Percentiles rank a stretch among this genome's conserved stretches.
Evolutionary conservation across 2,888 invertebrate species (phyloP).

Genomic region (Meiosimyza decipiens): DNA sequence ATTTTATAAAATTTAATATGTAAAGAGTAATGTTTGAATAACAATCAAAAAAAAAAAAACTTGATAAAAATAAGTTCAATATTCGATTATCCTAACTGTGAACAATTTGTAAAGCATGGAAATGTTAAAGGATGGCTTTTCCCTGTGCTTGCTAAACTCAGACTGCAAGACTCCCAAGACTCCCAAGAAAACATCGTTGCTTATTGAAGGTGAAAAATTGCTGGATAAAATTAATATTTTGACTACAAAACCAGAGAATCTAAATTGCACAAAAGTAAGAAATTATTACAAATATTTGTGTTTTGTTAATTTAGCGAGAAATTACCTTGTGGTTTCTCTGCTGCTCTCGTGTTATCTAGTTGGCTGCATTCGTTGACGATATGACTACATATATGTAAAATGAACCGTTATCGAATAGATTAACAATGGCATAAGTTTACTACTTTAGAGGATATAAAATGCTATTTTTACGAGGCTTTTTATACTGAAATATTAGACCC

Average conservation of each 20-base stretch:
- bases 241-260: slow-evolving; percentile 62
- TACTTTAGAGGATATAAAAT: too few species aligned
- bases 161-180: slow-evolving; percentile 62
- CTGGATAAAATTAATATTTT: slow-evolving; percentile 66
- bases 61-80: too few species aligned
- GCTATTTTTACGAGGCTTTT: too few species aligned
- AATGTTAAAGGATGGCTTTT: background rate
- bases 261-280: slow-evolving; percentile 60
- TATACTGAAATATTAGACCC: too few species aligned
- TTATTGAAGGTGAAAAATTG: slow-evolving; percentile 59
- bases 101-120: slow-evolving; percentile 2
- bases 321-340: background rate
- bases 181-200: slow-evolving; percentile 56
- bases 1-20: slow-evolving; percentile 1
- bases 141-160: slow-evolving; percentile 38
- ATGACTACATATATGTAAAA: too few species aligned
- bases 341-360: background rate
- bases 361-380: slow-evolving; percentile 31
- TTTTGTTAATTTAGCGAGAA: slow-evolving; percentile 3
- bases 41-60: background rate
- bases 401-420: too few species aligned
- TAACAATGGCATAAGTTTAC: too few species aligned
- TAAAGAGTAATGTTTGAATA: background rate
- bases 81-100: too few species aligned
- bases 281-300: background rate